Conservation (phyloP, 2,113 vertebrate genomes). For the Mirza zaza region DNA sequence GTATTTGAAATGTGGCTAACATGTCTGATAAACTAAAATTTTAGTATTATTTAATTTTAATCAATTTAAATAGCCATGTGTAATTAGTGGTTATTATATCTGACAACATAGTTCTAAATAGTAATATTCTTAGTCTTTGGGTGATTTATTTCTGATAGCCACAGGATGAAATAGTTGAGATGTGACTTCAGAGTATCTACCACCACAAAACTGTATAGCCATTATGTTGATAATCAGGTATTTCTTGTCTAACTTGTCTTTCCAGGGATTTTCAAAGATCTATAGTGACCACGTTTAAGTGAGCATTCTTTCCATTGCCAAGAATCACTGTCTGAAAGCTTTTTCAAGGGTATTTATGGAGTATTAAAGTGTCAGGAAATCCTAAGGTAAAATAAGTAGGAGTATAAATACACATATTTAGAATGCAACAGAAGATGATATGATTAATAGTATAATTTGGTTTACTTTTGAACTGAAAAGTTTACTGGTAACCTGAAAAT, state of each 20-base stretch:
- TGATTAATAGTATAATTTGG: neutral
- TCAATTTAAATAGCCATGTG: neutral
- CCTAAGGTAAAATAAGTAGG: neutral
- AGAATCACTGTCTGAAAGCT: neutral
- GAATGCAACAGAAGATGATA: neutral
- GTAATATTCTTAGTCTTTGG: neutral
- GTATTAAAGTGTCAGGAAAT: neutral
- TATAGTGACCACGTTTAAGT: neutral
- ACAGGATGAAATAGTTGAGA: neutral
- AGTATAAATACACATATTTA: neutral
- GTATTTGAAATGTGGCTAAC: neutral
- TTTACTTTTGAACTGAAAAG: slow-evolving; percentile 34
- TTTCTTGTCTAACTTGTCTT: neutral
- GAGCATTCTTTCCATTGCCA: neutral
- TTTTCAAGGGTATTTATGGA: neutral
- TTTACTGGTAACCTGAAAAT: slow-evolving; percentile 40
- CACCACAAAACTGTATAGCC: neutral
- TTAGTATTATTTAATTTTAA: neutral
- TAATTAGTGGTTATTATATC: neutral
- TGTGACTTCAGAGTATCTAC: neutral
- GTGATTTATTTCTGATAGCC: neutral
- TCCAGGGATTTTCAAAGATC: neutral
- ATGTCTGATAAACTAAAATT: neutral
- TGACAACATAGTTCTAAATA: neutral
- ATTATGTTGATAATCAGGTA: neutral